Percentiles rank a stretch among this genome's conserved stretches.
phyloP scores from a whole-genome alignment of 2,888 invertebrate genomes.

The Agonopterix alstromeriana region DNA sequence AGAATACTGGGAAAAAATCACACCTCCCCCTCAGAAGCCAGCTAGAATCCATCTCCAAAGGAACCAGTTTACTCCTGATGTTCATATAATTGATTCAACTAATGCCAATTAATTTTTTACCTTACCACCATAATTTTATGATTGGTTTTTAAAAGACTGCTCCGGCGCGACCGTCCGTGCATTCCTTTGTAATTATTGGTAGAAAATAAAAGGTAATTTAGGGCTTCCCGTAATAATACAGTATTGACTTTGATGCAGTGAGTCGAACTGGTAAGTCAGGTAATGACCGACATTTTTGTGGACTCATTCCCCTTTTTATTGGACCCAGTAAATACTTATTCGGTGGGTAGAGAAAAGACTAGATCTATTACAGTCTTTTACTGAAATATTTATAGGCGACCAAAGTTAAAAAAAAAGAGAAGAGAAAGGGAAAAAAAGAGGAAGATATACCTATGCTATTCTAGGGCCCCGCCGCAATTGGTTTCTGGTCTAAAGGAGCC shows the following conservation, averaged over 20 bases:
- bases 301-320: too few species aligned
- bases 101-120: conserved; percentile 41
- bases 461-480: too few species aligned
- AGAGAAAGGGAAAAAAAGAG: too few species aligned
- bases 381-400: too few species aligned
- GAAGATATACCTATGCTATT: too few species aligned
- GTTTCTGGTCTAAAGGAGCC: too few species aligned
- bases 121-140: conserved; percentile 29
- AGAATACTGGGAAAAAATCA: conserved; percentile 2
- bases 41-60: conserved; percentile 18
- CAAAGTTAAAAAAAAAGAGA: too few species aligned
- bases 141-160: conserved; percentile 23
- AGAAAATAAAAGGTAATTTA: conserved; percentile 46
- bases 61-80: conserved; percentile 44
- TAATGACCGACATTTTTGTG: too few species aligned
- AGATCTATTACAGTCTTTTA: too few species aligned
- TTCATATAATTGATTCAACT: conserved; percentile 49
- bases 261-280: background rate
- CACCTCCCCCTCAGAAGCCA: conserved; percentile 21
- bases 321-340: too few species aligned
- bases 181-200: conserved; percentile 51
- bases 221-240: conserved; percentile 35
- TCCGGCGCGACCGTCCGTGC: conserved; percentile 25
- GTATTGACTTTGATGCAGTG: conserved; percentile 14
- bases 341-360: too few species aligned